These are phyloP conservation scores for Neocrepidodera transversa DNA, from an alignment of 2,888 invertebrate species.

Conservation along the genomic window DNA sequence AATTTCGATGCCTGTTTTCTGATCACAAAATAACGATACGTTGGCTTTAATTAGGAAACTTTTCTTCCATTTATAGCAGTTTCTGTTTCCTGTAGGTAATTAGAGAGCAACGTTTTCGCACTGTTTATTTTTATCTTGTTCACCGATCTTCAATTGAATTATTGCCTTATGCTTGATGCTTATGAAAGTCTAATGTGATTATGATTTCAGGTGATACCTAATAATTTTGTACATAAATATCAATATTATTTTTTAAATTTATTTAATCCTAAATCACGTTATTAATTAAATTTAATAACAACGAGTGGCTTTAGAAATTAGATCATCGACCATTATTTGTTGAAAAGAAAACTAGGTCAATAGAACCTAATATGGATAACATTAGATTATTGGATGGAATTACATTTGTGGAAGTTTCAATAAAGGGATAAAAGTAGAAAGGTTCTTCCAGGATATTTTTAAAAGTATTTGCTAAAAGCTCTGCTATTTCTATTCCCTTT, in stretches of 20 bases:
- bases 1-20: no score
- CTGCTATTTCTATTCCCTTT: not conserved
- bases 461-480: not conserved
- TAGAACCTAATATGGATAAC: not conserved
- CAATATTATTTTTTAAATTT: no score
- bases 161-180: not conserved
- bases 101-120: no score
- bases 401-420: not conserved
- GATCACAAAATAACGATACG: no score
- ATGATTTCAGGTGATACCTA: not conserved
- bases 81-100: no score
- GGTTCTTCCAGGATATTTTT: not conserved
- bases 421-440: not conserved
- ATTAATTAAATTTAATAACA: no score
- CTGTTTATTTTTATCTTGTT: slow-evolving; percentile 8
- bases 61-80: no score
- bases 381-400: not conserved
- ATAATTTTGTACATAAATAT: no score
- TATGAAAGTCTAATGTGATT: slow-evolving; percentile 6
- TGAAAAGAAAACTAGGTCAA: not conserved
- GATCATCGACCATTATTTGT: no score
- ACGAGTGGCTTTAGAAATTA: no score
- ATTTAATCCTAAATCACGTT: no score
- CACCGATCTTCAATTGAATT: slow-evolving; percentile 9
- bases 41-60: no score